Conservation (phyloP, 2,113 vertebrate species). For the Varanus komodoensis region DNA sequence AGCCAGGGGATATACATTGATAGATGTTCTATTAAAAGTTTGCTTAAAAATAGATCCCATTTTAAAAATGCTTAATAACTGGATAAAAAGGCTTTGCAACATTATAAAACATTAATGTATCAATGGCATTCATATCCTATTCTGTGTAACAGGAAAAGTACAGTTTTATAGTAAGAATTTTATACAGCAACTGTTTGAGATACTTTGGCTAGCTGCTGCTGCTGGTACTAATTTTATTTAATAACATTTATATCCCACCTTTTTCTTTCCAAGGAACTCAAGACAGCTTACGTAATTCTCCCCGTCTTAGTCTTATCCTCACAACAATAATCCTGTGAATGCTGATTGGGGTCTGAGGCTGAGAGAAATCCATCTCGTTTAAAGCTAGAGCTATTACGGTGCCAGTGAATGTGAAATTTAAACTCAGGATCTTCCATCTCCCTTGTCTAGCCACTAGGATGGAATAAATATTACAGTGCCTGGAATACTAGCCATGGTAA, state of each 20-base stretch:
- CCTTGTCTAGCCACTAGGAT: neutral
- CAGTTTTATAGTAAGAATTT: neutral
- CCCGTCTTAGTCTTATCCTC: no score
- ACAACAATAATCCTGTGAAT: neutral
- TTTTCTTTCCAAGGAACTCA: no score
- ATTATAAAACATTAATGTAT: conserved; percentile 32
- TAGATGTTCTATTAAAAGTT: conserved; percentile 19
- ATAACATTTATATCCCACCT: no score
- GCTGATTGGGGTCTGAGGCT: neutral
- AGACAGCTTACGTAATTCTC: no score
- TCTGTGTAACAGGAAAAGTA: neutral
- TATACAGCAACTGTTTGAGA: neutral
- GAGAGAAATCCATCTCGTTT: neutral
- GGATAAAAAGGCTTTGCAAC: conserved; percentile 45
- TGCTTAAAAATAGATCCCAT: neutral
- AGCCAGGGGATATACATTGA: conserved; percentile 23
- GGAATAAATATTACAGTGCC: neutral
- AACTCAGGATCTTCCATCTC: neutral
- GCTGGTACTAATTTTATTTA: no score
- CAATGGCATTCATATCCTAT: conserved; percentile 41
- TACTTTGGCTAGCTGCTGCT: no score
- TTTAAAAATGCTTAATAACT: conserved; percentile 37
- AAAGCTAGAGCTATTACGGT: neutral
- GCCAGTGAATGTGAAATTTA: neutral
- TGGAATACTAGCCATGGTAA: neutral